phyloP scores from a whole-genome alignment of 2,888 invertebrate genomes.

The Aphodius granarius region DNA sequence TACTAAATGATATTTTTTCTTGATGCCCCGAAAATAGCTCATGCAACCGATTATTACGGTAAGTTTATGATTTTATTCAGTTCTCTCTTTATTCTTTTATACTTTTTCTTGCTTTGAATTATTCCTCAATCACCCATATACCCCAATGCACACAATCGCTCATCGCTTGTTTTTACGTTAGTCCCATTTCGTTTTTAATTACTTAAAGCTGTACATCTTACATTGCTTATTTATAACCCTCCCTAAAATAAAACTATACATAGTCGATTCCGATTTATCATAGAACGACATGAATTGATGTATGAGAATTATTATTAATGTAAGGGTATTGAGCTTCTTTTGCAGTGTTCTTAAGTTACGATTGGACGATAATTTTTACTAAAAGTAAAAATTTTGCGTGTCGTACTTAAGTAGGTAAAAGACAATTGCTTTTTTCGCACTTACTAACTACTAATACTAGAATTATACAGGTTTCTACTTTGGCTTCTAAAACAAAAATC shows the following conservation, averaged over 20 bases:
- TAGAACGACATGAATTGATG: slow-evolving; percentile 19
- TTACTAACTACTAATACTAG: slow-evolving; percentile 7
- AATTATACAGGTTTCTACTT: too few relatives aligned
- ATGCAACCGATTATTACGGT: slow-evolving; percentile 99
- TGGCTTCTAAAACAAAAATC: too few relatives aligned
- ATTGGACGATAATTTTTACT: too few relatives aligned
- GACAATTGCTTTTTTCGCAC: neutral
- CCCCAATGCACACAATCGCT: too few relatives aligned
- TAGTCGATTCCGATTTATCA: neutral
- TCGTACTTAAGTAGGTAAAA: too few relatives aligned
- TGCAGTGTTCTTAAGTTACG: too few relatives aligned
- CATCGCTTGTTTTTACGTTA: too few relatives aligned
- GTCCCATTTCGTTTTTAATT: too few relatives aligned
- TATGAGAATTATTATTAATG: slow-evolving; percentile 18
- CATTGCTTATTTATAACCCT: slow-evolving; percentile 1
- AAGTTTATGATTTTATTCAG: slow-evolving; percentile 81
- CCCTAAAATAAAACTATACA: too few relatives aligned
- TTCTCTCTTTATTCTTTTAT: slow-evolving; percentile 36
- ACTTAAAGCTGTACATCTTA: slow-evolving; percentile 21
- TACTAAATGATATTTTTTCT: slow-evolving; percentile 41
- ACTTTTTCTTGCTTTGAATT: neutral
- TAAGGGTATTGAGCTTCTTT: slow-evolving; percentile 18
- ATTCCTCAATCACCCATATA: too few relatives aligned
- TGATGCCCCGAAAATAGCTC: slow-evolving; percentile 67
- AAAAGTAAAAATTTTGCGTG: too few relatives aligned